phyloP scores from a whole-genome alignment of 30 jellyfish, hydroid and myxozoan genomes.

The Morbakka virulenta region DNA sequence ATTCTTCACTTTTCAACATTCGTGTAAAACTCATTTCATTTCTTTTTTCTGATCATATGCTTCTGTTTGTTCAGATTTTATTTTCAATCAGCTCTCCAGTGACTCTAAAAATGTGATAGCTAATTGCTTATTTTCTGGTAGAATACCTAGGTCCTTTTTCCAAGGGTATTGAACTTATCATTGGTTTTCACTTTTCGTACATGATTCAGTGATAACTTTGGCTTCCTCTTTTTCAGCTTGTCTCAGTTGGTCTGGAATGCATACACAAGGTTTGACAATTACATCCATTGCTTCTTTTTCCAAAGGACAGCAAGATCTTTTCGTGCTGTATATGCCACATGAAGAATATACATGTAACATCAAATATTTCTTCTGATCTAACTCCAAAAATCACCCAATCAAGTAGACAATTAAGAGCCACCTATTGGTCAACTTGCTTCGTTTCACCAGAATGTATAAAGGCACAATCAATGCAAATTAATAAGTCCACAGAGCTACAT shows the following conservation, averaged over 20 bases:
- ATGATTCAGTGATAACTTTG: conserved; percentile 24
- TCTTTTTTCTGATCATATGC: conserved; percentile 48
- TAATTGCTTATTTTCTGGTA: conserved; percentile 49
- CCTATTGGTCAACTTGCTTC: conserved; percentile 45
- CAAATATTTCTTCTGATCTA: conserved; percentile 34
- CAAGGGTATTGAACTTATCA: conserved; percentile 59
- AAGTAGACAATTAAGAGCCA: conserved; percentile 64
- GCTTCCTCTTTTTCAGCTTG: conserved; percentile 40
- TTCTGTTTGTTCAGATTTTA: conserved; percentile 53
- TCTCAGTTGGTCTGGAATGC: conserved; percentile 39
- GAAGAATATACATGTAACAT: conserved; percentile 32
- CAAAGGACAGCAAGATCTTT: conserved; percentile 55
- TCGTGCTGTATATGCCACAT: conserved; percentile 55
- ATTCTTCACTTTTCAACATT: conserved; percentile 13
- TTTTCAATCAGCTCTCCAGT: conserved; percentile 25
- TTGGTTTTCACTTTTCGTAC: conserved; percentile 34
- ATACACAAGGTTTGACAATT: conserved; percentile 30
- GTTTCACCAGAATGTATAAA: conserved; percentile 49
- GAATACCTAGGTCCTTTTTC: conserved; percentile 53
- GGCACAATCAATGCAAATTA: conserved; percentile 68
- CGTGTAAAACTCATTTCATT: conserved; percentile 14
- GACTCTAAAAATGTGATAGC: conserved; percentile 33
- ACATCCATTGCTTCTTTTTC: conserved; percentile 73
- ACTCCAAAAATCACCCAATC: conserved; percentile 66
- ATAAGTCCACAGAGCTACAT: conserved; percentile 42